Evolutionary conservation across 1,140 invertebrate species (phyloP).

Genomic region (Prorops nasuta): DNA sequence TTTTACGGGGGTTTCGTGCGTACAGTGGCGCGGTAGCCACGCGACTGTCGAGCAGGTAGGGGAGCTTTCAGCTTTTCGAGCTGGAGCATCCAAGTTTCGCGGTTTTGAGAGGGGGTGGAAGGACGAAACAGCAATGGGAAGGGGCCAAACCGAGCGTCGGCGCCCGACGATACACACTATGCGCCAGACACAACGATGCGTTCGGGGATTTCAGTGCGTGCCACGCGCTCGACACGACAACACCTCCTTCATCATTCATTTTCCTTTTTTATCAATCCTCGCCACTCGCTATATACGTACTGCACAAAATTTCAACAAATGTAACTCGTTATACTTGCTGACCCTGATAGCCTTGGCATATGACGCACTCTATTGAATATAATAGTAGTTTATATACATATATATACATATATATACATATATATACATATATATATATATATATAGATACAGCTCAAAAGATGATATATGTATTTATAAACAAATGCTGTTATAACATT

Average conservation of each 20-base stretch:
- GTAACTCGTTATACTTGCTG: too few relatives aligned
- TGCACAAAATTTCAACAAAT: conserved; percentile 32
- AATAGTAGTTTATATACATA: too few relatives aligned
- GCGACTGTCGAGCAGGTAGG: conserved; percentile 47
- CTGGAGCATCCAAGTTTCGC: conserved; percentile 41
- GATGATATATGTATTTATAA: too few relatives aligned
- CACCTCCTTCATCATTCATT: conserved; percentile 15
- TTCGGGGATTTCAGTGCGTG: conserved; percentile 18
- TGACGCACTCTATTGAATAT: too few relatives aligned
- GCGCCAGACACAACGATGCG: conserved; percentile 34
- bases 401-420: too few relatives aligned
- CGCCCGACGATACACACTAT: conserved; percentile 44
- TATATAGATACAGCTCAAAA: too few relatives aligned
- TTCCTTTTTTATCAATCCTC: conserved; percentile 38
- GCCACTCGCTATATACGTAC: conserved; percentile 38
- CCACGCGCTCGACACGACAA: conserved; percentile 3
- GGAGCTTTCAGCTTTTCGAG: conserved; percentile 37
- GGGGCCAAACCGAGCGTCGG: conserved; percentile 42
- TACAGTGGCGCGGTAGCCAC: conserved; percentile 45
- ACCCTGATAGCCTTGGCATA: too few relatives aligned
- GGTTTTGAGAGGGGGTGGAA: conserved; percentile 29
- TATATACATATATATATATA: too few relatives aligned
- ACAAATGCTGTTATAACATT: too few relatives aligned
- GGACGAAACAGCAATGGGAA: conserved; percentile 15
- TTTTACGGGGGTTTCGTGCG: conserved; percentile 41